These are phyloP conservation scores for Trypoxylus dichotomus DNA, from an alignment of 1,140 invertebrate genomes.

Conservation along the genomic window DNA sequence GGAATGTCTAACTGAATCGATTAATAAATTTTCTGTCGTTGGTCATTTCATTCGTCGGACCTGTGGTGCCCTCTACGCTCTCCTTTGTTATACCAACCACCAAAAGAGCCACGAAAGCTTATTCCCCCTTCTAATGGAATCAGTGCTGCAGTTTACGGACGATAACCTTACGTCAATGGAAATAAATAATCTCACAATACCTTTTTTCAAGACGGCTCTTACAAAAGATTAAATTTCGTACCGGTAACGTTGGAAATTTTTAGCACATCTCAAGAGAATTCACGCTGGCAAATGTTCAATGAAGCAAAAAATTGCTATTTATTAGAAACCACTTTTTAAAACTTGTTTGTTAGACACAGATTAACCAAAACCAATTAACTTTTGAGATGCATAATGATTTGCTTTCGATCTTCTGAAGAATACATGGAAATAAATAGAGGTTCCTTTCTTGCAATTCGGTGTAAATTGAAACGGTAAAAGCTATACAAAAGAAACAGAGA, in stretches of 20 bases:
- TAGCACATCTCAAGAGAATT: conserved; percentile 15
- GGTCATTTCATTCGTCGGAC: conserved; percentile 11
- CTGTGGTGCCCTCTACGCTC: not conserved
- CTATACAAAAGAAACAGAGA: too few species aligned
- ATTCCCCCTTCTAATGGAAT: conserved; percentile 17
- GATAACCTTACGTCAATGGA: conserved; percentile 16
- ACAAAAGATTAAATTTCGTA: conserved; percentile 28
- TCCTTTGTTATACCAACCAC: conserved; percentile 3
- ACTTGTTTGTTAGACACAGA: not conserved
- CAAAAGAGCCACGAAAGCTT: not conserved
- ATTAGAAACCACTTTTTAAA: conserved; percentile 11
- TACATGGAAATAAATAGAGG: too few species aligned
- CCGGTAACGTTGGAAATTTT: conserved; percentile 22
- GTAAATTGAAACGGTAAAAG: too few species aligned
- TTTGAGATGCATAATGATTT: not conserved
- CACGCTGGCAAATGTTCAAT: conserved; percentile 19
- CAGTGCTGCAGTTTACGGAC: conserved; percentile 16
- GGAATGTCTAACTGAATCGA: conserved; percentile 29
- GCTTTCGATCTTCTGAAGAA: too few species aligned
- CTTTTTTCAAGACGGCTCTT: not conserved
- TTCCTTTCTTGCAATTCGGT: too few species aligned
- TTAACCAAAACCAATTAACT: conserved; percentile 1
- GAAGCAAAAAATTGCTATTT: conserved; percentile 24
- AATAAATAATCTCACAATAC: conserved; percentile 14
- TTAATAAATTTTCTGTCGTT: conserved; percentile 27